Base-by-base conservation (phyloP, 2,113 vertebrate genomes). In the Prunella fulvescens region DNA sequence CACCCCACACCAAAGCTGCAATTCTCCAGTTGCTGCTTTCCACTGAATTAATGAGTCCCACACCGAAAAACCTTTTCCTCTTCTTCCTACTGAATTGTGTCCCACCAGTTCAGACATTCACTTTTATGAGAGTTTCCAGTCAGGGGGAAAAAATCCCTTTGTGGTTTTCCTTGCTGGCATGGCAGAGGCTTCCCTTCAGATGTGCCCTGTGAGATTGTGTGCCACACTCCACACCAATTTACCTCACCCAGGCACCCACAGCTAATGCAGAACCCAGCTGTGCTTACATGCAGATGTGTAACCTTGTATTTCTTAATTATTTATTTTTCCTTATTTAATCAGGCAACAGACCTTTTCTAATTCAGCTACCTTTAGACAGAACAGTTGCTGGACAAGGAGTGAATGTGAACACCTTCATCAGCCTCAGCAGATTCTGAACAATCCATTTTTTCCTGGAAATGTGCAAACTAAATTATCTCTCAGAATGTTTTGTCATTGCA, bases 121-220 rank as follows among this genome's bases (percentile, higher is more conserved):
- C 29, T 84, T 94, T 92, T 70, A 94, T 42, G 65, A 83, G 33
- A 18, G 22, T 74, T 94, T 90, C 92, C 72, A 88, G 60, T 3
- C 42, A 70, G 16, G 42, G 3, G 6, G 58, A 74, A 67, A 58
- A 79, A 82, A 56, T 81, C 45, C 26, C 24, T 51, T 70, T 45
- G 64, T 1, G 4, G 28, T 70, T 92, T 86, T 72, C 64, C 86
- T 94, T 92, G 82, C 81, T 92, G 71, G 67, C 51, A 29, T 11
- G 33, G 22, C 61, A 83, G 71, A 88, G 70, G 4, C 8, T 92
- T 77, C 45, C 51, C 81, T 65, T 77, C 50, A 12, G 7, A 39
- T 29, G n/a, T 4, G 62, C 22, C 74, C 40, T 11, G 25, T 65
- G 45, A 76, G 87, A 42, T 20, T 39, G 51, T 81, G 64, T 70